phyloP scores from a whole-genome alignment of 2,888 invertebrate genomes.

The Clunio marinus region DNA sequence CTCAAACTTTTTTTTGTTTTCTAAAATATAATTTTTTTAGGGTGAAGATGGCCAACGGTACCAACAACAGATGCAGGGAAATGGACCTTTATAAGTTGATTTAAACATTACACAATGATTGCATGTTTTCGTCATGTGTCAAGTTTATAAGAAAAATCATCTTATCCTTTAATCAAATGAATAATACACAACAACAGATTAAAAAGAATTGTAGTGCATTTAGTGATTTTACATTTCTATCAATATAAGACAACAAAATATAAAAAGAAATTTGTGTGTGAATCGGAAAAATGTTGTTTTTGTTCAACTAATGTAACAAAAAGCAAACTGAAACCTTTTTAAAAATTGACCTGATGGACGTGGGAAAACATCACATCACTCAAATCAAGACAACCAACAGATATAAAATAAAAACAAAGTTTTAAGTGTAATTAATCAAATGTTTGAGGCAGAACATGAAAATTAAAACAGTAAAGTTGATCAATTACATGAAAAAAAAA shows the following conservation, averaged over 20 bases:
- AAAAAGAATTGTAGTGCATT: background rate
- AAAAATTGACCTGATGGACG: background rate
- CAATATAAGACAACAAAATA: conserved; percentile 1
- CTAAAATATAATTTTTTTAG: conserved; percentile 9
- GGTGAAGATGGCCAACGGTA: conserved; percentile 28
- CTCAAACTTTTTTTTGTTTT: too few species aligned
- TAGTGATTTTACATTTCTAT: conserved; percentile 31
- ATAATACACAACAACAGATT: background rate
- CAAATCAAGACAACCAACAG: too few species aligned
- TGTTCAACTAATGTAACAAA: background rate
- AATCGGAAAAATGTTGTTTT: too few species aligned
- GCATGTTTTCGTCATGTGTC: background rate
- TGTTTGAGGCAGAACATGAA: background rate
- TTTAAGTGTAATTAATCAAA: conserved; percentile 9
- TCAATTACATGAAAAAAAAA: background rate
- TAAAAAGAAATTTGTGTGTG: conserved; percentile 15
- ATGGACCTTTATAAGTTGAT: conserved; percentile 38
- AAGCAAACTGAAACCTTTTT: background rate
- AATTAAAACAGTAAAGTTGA: conserved; percentile 7
- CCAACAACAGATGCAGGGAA: conserved; percentile 38
- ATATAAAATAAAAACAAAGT: too few species aligned
- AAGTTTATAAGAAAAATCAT: too few species aligned
- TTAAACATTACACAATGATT: background rate
- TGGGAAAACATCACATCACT: too few species aligned
- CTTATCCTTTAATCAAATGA: background rate